Percentiles rank a stretch among this genome's conserved stretches.
phyloP scores from a whole-genome alignment of 2,113 vertebrate species.

The Varanus salvator region DNA sequence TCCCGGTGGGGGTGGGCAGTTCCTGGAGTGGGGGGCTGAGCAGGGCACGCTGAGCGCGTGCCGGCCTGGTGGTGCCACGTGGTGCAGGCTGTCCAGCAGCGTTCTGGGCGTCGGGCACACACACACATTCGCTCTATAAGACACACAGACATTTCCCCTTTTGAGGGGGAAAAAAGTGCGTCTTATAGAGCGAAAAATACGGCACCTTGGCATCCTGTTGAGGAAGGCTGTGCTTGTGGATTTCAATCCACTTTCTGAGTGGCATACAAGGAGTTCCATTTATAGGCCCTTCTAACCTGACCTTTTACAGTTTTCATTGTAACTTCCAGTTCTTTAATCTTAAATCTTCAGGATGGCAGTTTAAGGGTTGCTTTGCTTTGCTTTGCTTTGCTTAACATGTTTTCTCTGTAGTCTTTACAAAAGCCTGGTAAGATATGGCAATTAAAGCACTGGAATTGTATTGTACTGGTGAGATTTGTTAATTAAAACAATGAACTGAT shows the following conservation, averaged over 20 bases:
- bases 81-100: too few relatives aligned
- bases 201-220: too few relatives aligned
- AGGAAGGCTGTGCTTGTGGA: not conserved
- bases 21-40: too few relatives aligned
- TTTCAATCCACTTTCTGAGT: not conserved
- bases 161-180: too few relatives aligned
- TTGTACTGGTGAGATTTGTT: constrained; percentile 23
- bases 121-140: too few relatives aligned
- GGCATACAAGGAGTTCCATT: too few relatives aligned
- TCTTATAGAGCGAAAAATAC: too few relatives aligned
- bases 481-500: constrained; percentile 23
- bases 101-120: too few relatives aligned
- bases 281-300: not conserved
- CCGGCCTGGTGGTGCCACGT: too few relatives aligned
- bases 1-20: too few relatives aligned
- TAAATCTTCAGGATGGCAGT: not conserved
- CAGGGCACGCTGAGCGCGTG: too few relatives aligned
- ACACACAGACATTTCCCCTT: too few relatives aligned
- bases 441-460: not conserved
- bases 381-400: not conserved
- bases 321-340: not conserved
- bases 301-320: not conserved
- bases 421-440: not conserved
- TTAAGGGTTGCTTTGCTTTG: not conserved
- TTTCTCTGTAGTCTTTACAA: not conserved